Conservation (phyloP, 2,888 invertebrate genomes). For the Idaea biselata region DNA sequence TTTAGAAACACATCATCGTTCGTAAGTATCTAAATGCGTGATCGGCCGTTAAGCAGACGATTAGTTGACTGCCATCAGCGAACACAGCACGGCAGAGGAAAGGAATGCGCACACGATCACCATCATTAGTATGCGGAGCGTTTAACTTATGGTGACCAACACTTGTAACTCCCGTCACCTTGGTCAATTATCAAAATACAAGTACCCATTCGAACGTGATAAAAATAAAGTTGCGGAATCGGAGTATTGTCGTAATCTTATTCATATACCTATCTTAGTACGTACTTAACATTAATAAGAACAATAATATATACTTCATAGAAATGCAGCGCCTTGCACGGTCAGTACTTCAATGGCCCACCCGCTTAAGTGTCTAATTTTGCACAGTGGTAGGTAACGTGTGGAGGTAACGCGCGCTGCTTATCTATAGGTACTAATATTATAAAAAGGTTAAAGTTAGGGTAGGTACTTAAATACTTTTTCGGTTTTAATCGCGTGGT, state of each 20-base stretch:
- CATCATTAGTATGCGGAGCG: slow-evolving; percentile 69
- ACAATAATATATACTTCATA: no score
- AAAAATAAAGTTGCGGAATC: slow-evolving; percentile 15
- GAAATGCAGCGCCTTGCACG: no score
- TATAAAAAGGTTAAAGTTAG: no score
- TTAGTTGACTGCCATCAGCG: slow-evolving; percentile 31
- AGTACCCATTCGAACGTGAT: slow-evolving; percentile 52
- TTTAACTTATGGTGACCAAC: slow-evolving; percentile 58
- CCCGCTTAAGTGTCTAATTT: no score
- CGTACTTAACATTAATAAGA: not conserved
- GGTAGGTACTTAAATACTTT: no score
- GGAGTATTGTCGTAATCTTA: slow-evolving; percentile 7
- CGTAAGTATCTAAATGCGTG: slow-evolving; percentile 22
- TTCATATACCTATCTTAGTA: slow-evolving; percentile 11
- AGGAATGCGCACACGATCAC: slow-evolving; percentile 65
- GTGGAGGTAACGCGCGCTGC: no score
- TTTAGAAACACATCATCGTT: not conserved
- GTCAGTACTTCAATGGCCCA: no score
- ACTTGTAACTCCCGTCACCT: slow-evolving; percentile 63
- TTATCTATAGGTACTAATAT: no score
- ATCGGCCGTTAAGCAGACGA: slow-evolving; percentile 19
- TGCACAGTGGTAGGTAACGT: no score
- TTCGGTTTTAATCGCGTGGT: no score
- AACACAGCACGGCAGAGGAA: slow-evolving; percentile 35
- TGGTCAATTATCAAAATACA: slow-evolving; percentile 60